Evolutionary conservation across 2,797 vertebrate species (phyloP).

Genomic region (Cichlasoma orientale): DNA sequence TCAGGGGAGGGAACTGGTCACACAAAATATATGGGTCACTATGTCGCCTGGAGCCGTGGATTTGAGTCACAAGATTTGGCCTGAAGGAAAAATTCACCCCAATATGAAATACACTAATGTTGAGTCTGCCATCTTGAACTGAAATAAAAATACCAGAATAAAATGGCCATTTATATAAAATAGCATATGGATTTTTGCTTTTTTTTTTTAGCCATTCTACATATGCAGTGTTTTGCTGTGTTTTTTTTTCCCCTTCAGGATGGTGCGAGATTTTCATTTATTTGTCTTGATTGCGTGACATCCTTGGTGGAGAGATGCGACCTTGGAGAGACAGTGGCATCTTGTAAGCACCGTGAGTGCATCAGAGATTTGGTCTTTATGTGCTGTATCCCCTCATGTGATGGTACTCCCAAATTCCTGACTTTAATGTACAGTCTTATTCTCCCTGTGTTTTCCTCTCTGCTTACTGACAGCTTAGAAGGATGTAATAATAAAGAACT

Average conservation of each 20-base stretch:
- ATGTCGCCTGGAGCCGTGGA: slow-evolving; percentile 42
- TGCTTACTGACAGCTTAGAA: slow-evolving; percentile 40
- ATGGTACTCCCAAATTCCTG: slow-evolving; percentile 28
- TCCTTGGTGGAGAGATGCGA: slow-evolving; percentile 64
- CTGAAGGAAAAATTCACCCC: slow-evolving; percentile 31
- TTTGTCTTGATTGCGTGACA: slow-evolving; percentile 69
- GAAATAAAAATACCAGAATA: not conserved
- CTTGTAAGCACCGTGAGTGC: slow-evolving; percentile 42
- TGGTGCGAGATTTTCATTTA: slow-evolving; percentile 64
- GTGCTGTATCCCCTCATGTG: slow-evolving; percentile 13
- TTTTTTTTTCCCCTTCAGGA: slow-evolving; percentile 26
- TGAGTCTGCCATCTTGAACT: not conserved
- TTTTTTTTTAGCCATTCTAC: slow-evolving; percentile 2
- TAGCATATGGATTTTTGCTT: not conserved
- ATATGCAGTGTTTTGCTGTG: slow-evolving; percentile 37
- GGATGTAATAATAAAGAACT: slow-evolving; percentile 37
- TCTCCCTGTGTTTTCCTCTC: not conserved
- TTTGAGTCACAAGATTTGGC: slow-evolving; percentile 36
- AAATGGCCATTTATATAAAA: slow-evolving; percentile 6
- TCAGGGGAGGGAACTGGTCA: slow-evolving; percentile 14
- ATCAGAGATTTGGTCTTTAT: slow-evolving; percentile 36
- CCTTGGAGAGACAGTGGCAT: slow-evolving; percentile 66
- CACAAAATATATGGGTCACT: slow-evolving; percentile 52
- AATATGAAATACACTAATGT: slow-evolving; percentile 17
- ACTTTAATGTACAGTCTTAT: slow-evolving; percentile 32